Base-by-base conservation (phyloP, 2,113 vertebrate genomes). In the Haplotaxodon microlepis region DNA sequence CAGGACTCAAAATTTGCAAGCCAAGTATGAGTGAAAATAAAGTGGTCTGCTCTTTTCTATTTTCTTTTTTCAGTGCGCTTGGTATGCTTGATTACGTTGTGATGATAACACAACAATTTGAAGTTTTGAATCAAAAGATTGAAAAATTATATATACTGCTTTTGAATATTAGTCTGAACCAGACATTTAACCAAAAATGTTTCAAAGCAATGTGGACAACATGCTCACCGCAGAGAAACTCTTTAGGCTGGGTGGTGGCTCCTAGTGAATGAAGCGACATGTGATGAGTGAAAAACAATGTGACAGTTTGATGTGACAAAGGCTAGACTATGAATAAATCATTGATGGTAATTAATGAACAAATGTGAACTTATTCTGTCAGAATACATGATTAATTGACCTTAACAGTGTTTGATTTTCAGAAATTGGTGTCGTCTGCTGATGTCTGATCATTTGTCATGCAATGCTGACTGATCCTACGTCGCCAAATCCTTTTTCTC, bases 211-310 rank as follows among this genome's bases (percentile, higher is more conserved):
- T 2, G 69, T 78, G 83, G 50, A 81, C 14, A 34, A 56, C 3
- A 80, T 92, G 87, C 94, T 95, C 94, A 95, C 93, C 93, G 13
- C 71, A 89, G 17, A 91, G 86, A 91, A 90, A 88, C 50, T 84
- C 93, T 87, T 95, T 47, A 94, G 80, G 88, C 6, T 73, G 47
- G 90, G 80, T 8, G 93, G 92, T 34, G 93, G 90, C 88, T 95
- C 92, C 95, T 95, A 83, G 87, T 91, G 84, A 92, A 92, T 27
- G 73, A 82, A 82, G 94, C 45, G 19, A 86, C 61, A 91, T 2
- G 79, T 79, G 81, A 78, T 51, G 82, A 90, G 87, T 63, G 24
- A 63, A 79, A 84, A 82, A 83, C 51, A 69, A 73, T 36, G 24
- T 56, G 16, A n/a, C 9, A 42, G 57, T 6, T 13, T 36, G 45